Evolutionary conservation across 2,888 invertebrate genomes (phyloP).

Genomic region (Hofmannophila pseudospretella): DNA sequence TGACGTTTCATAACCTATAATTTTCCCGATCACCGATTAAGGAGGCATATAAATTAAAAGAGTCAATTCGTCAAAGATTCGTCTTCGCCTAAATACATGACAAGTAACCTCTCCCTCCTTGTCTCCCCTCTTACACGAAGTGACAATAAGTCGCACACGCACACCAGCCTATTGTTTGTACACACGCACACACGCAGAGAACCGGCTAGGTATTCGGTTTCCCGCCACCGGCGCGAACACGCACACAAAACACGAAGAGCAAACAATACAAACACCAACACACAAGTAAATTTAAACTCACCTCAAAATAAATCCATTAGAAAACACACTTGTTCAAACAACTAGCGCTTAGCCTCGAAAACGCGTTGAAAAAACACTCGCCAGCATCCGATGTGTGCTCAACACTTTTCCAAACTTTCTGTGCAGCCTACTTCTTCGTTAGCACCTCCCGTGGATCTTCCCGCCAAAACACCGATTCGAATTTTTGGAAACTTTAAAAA

Average conservation of each 20-base stretch:
- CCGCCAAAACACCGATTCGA: slow-evolving; percentile 51
- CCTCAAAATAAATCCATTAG: slow-evolving; percentile 79
- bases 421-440: slow-evolving; percentile 52
- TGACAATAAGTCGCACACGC: slow-evolving; percentile 71
- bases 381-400: slow-evolving; percentile 63
- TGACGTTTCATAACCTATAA: slow-evolving; percentile 25
- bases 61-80: slow-evolving; percentile 69
- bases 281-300: slow-evolving; percentile 78
- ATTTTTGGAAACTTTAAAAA: slow-evolving; percentile 35
- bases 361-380: slow-evolving; percentile 77
- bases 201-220: slow-evolving; percentile 75
- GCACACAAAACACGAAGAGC: slow-evolving; percentile 72
- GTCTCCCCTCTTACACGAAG: slow-evolving; percentile 68
- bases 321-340: slow-evolving; percentile 79
- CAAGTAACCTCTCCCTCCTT: slow-evolving; percentile 71
- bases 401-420: slow-evolving; percentile 75
- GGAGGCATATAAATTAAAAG: slow-evolving; percentile 65
- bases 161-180: slow-evolving; percentile 59
- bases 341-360: slow-evolving; percentile 78
- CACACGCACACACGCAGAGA: slow-evolving; percentile 60
- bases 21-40: slow-evolving; percentile 40
- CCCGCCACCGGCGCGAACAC: slow-evolving; percentile 68
- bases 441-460: slow-evolving; percentile 39
- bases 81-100: slow-evolving; percentile 75
- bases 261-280: slow-evolving; percentile 77